Conservation (phyloP, 2,888 invertebrate species). For the Papilio demoleus region DNA sequence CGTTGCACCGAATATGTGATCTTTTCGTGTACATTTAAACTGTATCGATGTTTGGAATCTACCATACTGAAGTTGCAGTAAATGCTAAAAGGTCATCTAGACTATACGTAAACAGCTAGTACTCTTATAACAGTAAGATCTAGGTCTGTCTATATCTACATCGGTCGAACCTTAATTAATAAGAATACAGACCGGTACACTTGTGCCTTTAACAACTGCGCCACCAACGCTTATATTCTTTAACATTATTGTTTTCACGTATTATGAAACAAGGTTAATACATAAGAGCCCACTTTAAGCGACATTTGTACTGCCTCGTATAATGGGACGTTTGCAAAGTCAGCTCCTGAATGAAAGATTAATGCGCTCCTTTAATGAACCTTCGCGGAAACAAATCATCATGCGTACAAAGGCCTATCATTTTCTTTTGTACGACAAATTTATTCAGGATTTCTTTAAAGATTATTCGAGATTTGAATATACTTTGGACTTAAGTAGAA, state of each 20-base stretch:
- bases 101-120: no score
- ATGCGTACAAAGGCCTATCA: conserved; percentile 11
- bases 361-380: conserved; percentile 25
- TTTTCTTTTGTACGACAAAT: conserved; percentile 4
- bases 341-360: conserved; percentile 32
- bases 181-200: no score
- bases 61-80: neutral
- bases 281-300: neutral
- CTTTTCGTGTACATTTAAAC: conserved; percentile 1
- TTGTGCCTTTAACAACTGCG: no score
- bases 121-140: no score
- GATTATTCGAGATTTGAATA: neutral
- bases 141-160: no score
- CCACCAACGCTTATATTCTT: neutral
- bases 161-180: no score
- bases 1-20: conserved; percentile 1
- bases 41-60: neutral
- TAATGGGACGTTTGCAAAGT: conserved; percentile 20
- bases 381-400: conserved; percentile 23
- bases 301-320: neutral
- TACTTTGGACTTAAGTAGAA: neutral
- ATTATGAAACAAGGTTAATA: conserved; percentile 10
- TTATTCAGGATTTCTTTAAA: neutral
- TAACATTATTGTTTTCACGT: conserved; percentile 5
- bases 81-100: no score